Evolutionary conservation across 2,888 invertebrate species (phyloP), one percentile per base, ranked within the genome.

Genomic region (Torymus aiolomorphi): DNA sequence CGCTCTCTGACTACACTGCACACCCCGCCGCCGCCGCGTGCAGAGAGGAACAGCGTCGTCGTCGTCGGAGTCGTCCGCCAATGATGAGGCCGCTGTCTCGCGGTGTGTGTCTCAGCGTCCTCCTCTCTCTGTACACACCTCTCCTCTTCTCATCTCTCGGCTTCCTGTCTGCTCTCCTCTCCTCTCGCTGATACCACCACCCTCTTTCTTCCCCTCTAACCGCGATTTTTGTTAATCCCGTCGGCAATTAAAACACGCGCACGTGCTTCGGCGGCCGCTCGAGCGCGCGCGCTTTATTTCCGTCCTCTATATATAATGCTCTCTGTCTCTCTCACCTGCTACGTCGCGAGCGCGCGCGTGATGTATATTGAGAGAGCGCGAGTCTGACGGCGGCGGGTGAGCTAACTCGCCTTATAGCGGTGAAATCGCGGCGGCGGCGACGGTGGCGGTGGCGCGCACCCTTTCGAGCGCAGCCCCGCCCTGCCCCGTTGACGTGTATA

Each of bases 381-480:
- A 57, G 51, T 24, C 18, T 65, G 49, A 13, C 49, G 16, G 49
- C 49, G 42, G n/a, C 51, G 20, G 54, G 1, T 12, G 70, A 42
- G 70, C 31, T 69, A 42, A 8, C 42, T 56, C 11, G 54, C 51
- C 66, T 66, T 70, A 59, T 31, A 57, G 42, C 42, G 42, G 42
- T 42, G 42, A 42, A 42, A 42, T 42, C 42, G 52, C 16, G 42
- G 57, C 24, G 57, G 24, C 54, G 13, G 54, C 54, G 54, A 31
- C 52, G 54, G 31, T 69, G 16, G 81, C 82, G 82, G 51, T 76
- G 84, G 86, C 88, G 89, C 89, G 89, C 89, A 89, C 86, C 88
- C 87, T 85, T 86, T 82, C 85, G 85, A 85, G 88, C 89, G 88
- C 89, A 89, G 88, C 89, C 88, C 89, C 89, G 88, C 89, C 89